These are phyloP conservation scores for Pristiophorus japonicus DNA, from an alignment of 2,113 vertebrate genomes.

Conservation along the genomic window DNA sequence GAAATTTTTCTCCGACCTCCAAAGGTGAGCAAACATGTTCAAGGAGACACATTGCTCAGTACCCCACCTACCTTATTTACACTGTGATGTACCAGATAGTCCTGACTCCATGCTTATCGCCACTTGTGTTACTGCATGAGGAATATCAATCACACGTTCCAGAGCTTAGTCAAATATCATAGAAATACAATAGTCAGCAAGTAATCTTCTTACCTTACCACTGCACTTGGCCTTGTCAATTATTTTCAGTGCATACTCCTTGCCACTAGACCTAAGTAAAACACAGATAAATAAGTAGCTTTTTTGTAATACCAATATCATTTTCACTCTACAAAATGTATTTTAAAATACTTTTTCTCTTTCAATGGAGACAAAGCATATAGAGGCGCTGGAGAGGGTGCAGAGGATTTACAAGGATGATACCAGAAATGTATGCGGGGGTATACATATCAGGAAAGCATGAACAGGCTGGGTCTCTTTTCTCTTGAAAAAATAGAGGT, in stretches of 20 bases:
- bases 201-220: slow-evolving; percentile 73
- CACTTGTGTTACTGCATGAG: not conserved
- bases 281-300: slow-evolving; percentile 37
- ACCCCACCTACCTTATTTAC: no score
- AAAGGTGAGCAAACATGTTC: no score
- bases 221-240: slow-evolving; percentile 95
- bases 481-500: no score
- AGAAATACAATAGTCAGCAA: not conserved
- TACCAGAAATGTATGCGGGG: no score
- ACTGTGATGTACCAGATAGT: no score
- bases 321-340: not conserved
- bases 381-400: no score
- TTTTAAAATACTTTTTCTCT: not conserved
- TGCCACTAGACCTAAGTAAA: slow-evolving; percentile 74
- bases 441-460: no score
- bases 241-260: slow-evolving; percentile 94
- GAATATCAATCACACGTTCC: not conserved
- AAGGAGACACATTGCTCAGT: no score
- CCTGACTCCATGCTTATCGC: not conserved
- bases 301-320: not conserved
- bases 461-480: no score
- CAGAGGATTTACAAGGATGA: no score
- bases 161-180: not conserved
- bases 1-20: no score
- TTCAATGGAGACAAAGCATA: no score